phyloP scores from a whole-genome alignment of 2,888 invertebrate genomes.

The Tortricodes alternella region DNA sequence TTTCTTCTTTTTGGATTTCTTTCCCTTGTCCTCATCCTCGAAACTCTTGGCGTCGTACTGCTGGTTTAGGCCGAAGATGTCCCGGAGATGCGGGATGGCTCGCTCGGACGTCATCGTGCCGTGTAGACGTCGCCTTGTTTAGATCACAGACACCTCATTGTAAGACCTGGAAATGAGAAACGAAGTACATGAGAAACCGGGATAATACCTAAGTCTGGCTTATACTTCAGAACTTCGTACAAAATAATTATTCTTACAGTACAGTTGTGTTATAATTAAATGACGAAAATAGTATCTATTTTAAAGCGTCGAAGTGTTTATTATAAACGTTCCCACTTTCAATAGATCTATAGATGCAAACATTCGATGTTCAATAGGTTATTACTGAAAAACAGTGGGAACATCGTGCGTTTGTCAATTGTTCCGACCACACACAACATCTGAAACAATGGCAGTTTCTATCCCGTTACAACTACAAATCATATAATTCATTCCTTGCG shows the following conservation, averaged over 20 bases:
- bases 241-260: too few species aligned
- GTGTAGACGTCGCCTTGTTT: slow-evolving; percentile 48
- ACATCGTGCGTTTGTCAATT: background rate
- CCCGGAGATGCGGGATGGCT: slow-evolving; percentile 89
- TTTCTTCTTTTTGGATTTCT: slow-evolving; percentile 84
- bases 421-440: background rate
- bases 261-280: too few species aligned
- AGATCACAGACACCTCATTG: slow-evolving; percentile 71
- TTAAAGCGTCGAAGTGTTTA: too few species aligned
- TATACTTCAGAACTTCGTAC: too few species aligned
- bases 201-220: too few species aligned
- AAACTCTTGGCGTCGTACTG: slow-evolving; percentile 75
- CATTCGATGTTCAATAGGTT: slow-evolving; percentile 21
- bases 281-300: too few species aligned
- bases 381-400: background rate
- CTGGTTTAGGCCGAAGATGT: slow-evolving; percentile 86
- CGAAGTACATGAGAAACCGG: slow-evolving; percentile 29
- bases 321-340: too few species aligned
- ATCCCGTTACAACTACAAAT: slow-evolving; percentile 34
- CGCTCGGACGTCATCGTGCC: slow-evolving; percentile 87
- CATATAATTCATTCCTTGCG: slow-evolving; percentile 15
- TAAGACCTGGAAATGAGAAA: slow-evolving; percentile 68
- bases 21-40: slow-evolving; percentile 79
- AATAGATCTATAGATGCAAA: background rate
- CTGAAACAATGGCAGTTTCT: slow-evolving; percentile 29